Evolutionary conservation across 2,888 invertebrate species (phyloP), one percentile per base, ranked within the genome.

Genomic region (Periphyllus acericola): DNA sequence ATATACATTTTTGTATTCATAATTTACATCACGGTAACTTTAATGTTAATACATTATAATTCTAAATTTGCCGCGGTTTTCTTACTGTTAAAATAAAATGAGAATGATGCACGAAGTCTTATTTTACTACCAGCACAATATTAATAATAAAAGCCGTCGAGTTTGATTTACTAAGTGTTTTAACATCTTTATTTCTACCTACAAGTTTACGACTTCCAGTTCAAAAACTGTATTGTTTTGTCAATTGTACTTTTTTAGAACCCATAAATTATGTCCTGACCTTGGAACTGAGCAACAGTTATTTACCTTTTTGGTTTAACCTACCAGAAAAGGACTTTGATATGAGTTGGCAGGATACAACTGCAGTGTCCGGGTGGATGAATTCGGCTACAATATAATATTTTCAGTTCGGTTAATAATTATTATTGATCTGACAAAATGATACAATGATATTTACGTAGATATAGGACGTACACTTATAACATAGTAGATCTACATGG

Each of bases 1-100:
- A 46, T 14, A 3, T 46, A 46, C 46, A 46, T 46, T 46, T 46
- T 46, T 14, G 46, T 46, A 46, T 46, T 46, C 46, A 46, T 46
- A 46, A 46, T 14, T 46, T 46, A 46, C 46, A 46, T 46, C 14
- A 46, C 14, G 46, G 46, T 46, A 46, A 46, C 46, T 46, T 46
- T 46, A 46, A 46, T 29, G 29, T 68, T 68, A 29, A 68, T 29
- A 68, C 36, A 32, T 84, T 68, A 66, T 78, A 78, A 52, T 52
- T 85, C 46, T n/a, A 46, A 68, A 76, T 78, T 68, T n/a, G 84
- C 78, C 34, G 75, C 66, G n/a, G 76, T 85, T 85, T 85, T 85
- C 76, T 68, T 34, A 46, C 68, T 76, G 68, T 84, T 66, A 76
- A 84, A 84, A 46, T n/a, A 21, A 68, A 60, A 76, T 2, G 46